Conservation (phyloP, 2,888 invertebrate genomes). For the Ennomos quercinarius region DNA sequence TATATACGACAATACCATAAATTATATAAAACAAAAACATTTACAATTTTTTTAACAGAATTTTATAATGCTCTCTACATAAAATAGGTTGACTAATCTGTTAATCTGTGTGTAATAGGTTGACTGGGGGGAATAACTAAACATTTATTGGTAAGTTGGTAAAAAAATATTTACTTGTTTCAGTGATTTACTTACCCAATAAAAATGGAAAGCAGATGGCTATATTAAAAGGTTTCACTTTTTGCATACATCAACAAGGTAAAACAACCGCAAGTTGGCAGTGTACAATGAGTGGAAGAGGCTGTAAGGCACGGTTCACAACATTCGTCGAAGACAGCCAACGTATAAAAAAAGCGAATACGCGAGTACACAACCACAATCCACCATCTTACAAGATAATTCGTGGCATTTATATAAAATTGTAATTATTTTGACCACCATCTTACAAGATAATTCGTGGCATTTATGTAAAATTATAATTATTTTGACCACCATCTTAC, state of each 20-base stretch:
- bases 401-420: constrained; percentile 17
- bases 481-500: constrained; percentile 3
- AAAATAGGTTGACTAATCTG: too few relatives aligned
- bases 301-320: constrained; percentile 36
- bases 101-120: too few relatives aligned
- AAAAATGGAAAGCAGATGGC: constrained; percentile 28
- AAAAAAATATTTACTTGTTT: constrained; percentile 1
- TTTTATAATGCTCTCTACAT: too few relatives aligned
- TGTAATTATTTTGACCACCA: too few relatives aligned
- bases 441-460: background rate
- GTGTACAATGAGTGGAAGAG: constrained; percentile 33
- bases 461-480: background rate
- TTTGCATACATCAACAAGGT: constrained; percentile 1
- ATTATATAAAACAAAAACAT: too few relatives aligned
- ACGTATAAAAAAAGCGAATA: constrained; percentile 5
- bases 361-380: constrained; percentile 27
- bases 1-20: too few relatives aligned
- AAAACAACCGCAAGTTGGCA: constrained; percentile 32
- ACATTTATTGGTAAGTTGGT: too few relatives aligned
- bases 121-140: too few relatives aligned
- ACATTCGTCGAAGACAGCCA: constrained; percentile 5
- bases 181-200: constrained; percentile 16
- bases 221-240: constrained; percentile 31
- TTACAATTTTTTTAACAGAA: too few relatives aligned
- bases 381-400: constrained; percentile 23